Percentiles rank a stretch among this genome's conserved stretches.
phyloP scores from a whole-genome alignment of 1,140 invertebrate species.

The Drosophila miranda region DNA sequence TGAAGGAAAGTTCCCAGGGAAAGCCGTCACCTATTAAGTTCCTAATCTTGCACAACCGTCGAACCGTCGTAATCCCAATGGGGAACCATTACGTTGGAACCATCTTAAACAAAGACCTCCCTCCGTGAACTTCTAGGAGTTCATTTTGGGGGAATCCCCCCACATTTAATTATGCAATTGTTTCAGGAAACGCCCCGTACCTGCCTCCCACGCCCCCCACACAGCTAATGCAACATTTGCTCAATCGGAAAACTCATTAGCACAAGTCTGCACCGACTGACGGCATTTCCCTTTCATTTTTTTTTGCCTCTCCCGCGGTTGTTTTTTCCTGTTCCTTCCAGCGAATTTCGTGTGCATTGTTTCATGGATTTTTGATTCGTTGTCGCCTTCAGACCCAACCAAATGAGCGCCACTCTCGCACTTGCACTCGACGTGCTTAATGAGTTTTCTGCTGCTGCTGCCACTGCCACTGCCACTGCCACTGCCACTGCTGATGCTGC shows the following conservation, averaged over 20 bases:
- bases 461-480: background rate
- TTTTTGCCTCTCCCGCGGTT: background rate
- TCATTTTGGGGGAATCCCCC: constrained; percentile 6
- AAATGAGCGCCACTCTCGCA: constrained; percentile 54
- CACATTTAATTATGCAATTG: constrained; percentile 33
- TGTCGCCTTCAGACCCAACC: constrained; percentile 50
- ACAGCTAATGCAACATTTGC: constrained; percentile 39
- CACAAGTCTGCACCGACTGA: constrained; percentile 4
- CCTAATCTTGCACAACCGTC: too few relatives aligned
- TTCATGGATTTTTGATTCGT: constrained; percentile 73
- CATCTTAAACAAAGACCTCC: too few relatives aligned
- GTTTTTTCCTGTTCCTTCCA: constrained; percentile 17
- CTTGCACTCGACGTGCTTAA: constrained; percentile 74
- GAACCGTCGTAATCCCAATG: too few relatives aligned
- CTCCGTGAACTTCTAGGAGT: background rate
- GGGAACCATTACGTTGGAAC: too few relatives aligned
- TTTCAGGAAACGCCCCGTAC: constrained; percentile 24
- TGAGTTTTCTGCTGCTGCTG: constrained; percentile 70
- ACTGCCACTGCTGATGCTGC: constrained; percentile 17
- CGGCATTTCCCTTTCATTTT: constrained; percentile 1
- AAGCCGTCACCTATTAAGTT: too few relatives aligned
- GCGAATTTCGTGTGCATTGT: constrained; percentile 67
- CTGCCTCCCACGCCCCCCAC: too few relatives aligned
- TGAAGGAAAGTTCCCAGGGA: too few relatives aligned
- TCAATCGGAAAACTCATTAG: constrained; percentile 41